Base-by-base conservation (phyloP, 2,113 vertebrate species). In the Seriola quinqueradiata region DNA sequence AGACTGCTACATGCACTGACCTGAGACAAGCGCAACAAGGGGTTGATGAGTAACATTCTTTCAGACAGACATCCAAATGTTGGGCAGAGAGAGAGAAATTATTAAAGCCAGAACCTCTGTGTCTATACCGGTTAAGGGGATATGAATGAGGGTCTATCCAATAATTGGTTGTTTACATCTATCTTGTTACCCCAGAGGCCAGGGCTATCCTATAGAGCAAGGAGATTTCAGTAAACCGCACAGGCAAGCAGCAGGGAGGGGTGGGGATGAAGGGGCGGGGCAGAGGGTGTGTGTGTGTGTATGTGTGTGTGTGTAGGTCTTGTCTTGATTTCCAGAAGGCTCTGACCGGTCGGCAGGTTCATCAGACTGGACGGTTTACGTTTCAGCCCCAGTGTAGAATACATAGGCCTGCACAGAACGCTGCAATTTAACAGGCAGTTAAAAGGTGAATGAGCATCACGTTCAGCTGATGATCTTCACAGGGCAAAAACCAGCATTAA, bases 101-200 rank as follows among this genome's bases (percentile, higher is more conserved):
- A 91, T 91, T 90, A 87, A 92, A 93, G 73, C 89, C 89, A 89
- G 86, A 89, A 66, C 57, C 70, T 79, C 19, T 58, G 84, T 60
- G 91, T 90, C 88, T 79, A 13, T 88, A 76, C 82, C 25, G 71
- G 80, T 90, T 89, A 87, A 81, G 54, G 69, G 85, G 79, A 89
- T 69, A 74, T 89, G 87, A 92, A 90, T 88, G 85, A 89, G 81
- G 82, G 87, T 74, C 90, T 86, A 86, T 88, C 83, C 92, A 92
- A 87, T 94, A 91, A 94, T 94, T 90, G 92, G 77, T 89, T 92
- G 92, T 94, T 93, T 93, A 92, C 91, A 91, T 93, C 92, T 82
- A 91, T 91, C 89, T 84, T 87, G 90, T 93, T 92, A 91, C 92
- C 78, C 84, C 81, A 85, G 90, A 91, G 91, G 88, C 83, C 71